Conservation (phyloP, 2,113 vertebrate species). For the Mesocricetus auratus region DNA sequence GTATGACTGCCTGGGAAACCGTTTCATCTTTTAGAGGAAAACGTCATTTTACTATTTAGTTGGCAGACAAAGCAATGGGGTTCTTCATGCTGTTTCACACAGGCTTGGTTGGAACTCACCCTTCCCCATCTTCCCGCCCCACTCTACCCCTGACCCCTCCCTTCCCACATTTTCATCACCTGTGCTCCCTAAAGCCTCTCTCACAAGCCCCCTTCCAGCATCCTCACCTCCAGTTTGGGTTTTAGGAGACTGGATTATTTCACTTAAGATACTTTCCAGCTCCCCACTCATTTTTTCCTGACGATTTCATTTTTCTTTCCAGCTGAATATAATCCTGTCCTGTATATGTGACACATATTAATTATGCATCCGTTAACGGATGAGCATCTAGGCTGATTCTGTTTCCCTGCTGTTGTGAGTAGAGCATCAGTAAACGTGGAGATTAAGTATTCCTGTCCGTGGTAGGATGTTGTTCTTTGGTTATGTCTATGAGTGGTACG, state of each 20-base stretch:
- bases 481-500: background rate
- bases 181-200: background rate
- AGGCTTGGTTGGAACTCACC: background rate
- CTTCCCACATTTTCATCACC: no score
- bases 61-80: background rate
- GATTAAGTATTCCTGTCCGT: background rate
- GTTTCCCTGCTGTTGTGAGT: background rate
- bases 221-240: background rate
- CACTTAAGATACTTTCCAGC: background rate
- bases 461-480: background rate
- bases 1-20: background rate
- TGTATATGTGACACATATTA: background rate
- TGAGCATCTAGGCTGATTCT: background rate
- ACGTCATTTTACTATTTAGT: background rate
- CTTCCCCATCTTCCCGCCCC: background rate
- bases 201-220: background rate
- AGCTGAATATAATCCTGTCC: background rate
- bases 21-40: background rate
- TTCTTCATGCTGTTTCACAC: background rate
- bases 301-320: background rate
- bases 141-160: rapidly evolving
- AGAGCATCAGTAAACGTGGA: background rate
- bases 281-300: background rate
- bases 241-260: background rate
- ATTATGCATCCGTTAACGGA: background rate